A percentile compares a stretch with the other conserved stretches of the same genome.
Evolutionary conservation across 2,888 invertebrate genomes (phyloP).

Genomic region (Drosophila kambysellisi): DNA sequence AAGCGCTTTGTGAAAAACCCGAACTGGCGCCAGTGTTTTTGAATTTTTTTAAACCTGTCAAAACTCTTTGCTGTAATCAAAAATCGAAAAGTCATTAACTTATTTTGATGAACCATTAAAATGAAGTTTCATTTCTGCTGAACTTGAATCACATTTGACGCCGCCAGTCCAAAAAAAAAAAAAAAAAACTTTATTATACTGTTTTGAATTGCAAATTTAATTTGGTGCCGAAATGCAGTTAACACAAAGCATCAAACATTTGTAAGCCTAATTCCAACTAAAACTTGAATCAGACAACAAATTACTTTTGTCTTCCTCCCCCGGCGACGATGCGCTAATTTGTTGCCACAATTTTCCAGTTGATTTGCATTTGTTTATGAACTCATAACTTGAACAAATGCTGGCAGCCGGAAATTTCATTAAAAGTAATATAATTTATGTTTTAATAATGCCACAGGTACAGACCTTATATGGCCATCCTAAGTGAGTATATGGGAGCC

Average conservation of each 20-base stretch:
- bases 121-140: constrained; percentile 50
- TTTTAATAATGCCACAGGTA: constrained; percentile 68
- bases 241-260: constrained; percentile 73
- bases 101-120: constrained; percentile 77
- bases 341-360: constrained; percentile 74
- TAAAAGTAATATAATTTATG: constrained; percentile 74
- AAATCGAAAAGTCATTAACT: constrained; percentile 63
- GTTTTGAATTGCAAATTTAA: constrained; percentile 73
- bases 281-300: constrained; percentile 44
- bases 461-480: constrained; percentile 52
- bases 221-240: constrained; percentile 61
- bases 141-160: constrained; percentile 57
- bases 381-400: constrained; percentile 67
- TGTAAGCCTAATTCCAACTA: constrained; percentile 54
- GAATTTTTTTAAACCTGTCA: constrained; percentile 46
- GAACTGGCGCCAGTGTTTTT: constrained; percentile 37
- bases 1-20: constrained; percentile 10
- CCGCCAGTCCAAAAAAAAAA: constrained; percentile 47
- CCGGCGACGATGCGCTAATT: constrained; percentile 70
- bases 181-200: constrained; percentile 27
- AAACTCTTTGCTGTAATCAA: constrained; percentile 65
- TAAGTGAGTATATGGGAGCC: constrained; percentile 19
- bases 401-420: constrained; percentile 72
- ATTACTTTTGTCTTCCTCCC: constrained; percentile 40
- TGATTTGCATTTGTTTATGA: constrained; percentile 78